A percentile compares a stretch with the other conserved stretches of the same genome.
phyloP scores from a whole-genome alignment of 1,140 invertebrate species.

The Trialeurodes vaporariorum region DNA sequence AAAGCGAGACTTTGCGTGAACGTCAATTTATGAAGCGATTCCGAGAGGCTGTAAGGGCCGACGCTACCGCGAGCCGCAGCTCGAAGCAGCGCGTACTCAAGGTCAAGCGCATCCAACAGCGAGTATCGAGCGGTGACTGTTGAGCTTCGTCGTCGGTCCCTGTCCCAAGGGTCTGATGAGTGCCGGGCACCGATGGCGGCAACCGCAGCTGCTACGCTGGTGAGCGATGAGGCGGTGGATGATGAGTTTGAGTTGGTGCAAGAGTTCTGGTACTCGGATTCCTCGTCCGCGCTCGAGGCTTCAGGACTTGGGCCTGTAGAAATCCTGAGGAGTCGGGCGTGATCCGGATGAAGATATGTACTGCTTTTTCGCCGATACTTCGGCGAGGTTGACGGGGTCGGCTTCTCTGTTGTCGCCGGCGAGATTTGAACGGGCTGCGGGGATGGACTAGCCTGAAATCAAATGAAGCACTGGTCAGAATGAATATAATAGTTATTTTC shows the following conservation, averaged over 20 bases:
- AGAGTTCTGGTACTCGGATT: slow-evolving; percentile 30
- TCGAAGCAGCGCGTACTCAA: slow-evolving; percentile 53
- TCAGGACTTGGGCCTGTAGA: slow-evolving; percentile 38
- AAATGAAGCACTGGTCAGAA: no score
- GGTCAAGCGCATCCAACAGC: slow-evolving; percentile 54
- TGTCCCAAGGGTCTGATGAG: slow-evolving; percentile 36
- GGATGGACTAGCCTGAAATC: slow-evolving; percentile 48
- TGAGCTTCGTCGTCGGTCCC: slow-evolving; percentile 34
- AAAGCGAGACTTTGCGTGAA: slow-evolving; percentile 63
- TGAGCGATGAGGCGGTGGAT: slow-evolving; percentile 44
- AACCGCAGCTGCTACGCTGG: slow-evolving; percentile 30
- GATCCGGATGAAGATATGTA: slow-evolving; percentile 50
- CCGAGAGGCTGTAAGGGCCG: slow-evolving; percentile 55
- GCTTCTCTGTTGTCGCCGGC: neutral
- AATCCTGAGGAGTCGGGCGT: slow-evolving; percentile 45
- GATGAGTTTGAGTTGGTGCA: slow-evolving; percentile 34
- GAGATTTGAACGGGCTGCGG: slow-evolving; percentile 36
- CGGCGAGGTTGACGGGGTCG: slow-evolving; percentile 25
- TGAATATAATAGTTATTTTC: no score
- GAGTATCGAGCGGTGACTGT: slow-evolving; percentile 45
- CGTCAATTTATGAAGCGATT: slow-evolving; percentile 58
- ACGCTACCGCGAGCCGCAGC: slow-evolving; percentile 55
- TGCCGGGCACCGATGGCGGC: slow-evolving; percentile 31
- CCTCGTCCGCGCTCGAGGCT: slow-evolving; percentile 38
- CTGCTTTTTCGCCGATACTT: slow-evolving; percentile 42